Percentiles rank a stretch among this genome's conserved stretches.
Evolutionary conservation across 2,113 vertebrate species (phyloP).

Genomic region (Vulpes lagopus): DNA sequence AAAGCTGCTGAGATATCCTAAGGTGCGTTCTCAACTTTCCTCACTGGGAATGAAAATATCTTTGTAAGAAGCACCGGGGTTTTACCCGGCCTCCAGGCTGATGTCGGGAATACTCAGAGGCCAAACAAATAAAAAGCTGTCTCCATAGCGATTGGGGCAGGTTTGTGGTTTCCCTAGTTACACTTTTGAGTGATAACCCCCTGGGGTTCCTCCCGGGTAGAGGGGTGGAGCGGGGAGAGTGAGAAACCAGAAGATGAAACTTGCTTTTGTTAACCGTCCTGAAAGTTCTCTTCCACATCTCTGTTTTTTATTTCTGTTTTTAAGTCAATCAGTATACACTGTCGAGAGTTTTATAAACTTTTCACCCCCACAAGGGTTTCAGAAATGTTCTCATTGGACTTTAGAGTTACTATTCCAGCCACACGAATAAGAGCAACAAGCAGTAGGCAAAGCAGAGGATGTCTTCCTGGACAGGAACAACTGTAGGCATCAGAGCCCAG

Average conservation of each 20-base stretch:
- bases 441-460: not conserved
- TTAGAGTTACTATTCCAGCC: not conserved
- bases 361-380: not conserved
- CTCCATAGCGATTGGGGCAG: constrained; percentile 90
- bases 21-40: not conserved
- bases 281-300: constrained; percentile 66
- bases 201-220: constrained; percentile 84
- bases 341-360: not conserved
- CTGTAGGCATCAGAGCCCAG: not conserved
- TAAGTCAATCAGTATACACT: not conserved
- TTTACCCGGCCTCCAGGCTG: constrained; percentile 81
- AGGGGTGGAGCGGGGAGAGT: constrained; percentile 76
- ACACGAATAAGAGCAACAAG: not conserved
- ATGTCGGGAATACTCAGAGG: constrained; percentile 87
- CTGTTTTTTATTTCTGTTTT: not conserved
- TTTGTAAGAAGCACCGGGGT: constrained; percentile 58
- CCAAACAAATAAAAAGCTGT: constrained; percentile 88
- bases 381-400: constrained; percentile 20
- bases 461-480: not conserved
- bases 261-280: constrained; percentile 69
- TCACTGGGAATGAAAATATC: not conserved
- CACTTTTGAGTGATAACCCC: constrained; percentile 88
- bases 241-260: constrained; percentile 75
- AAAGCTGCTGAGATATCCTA: not conserved
- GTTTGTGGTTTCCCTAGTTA: constrained; percentile 90